Evolutionary conservation across 2,113 vertebrate genomes (phyloP), one percentile per base, ranked within the genome.

Genomic region (Hypocryptadius cinnamomeus): DNA sequence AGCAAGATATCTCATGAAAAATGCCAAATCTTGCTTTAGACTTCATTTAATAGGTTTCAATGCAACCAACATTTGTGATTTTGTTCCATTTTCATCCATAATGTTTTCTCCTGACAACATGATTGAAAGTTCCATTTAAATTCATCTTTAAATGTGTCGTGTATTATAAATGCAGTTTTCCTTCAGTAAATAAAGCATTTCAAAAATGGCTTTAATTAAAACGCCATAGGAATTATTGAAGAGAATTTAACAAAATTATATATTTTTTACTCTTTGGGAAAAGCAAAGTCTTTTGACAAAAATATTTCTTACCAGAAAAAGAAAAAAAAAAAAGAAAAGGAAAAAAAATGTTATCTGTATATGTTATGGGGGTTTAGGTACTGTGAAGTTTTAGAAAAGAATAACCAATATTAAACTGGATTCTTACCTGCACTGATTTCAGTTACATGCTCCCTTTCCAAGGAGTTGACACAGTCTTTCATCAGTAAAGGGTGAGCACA

Each of bases 161-260:
- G 64, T 87, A 51, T 76, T 57, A 44, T 79, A 94, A 92, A 88
- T 70, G 54, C 56, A 74, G 27, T 31, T 95, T 85, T 79, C 28
- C 50, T 94, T 56, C 71, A 68, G 68, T 80, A 91, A 96, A 96
- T 91, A 93, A 96, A 96, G 65, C 76, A 83, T 85, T 92, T 95
- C 1, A 77, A 89, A 93, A 94, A 66, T 39, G 10, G 31, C 85
- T 96, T 96, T 94, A 83, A 94, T 92, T 95, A 92, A 91, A 92
- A 78, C n/a, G 68, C 72, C 81, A 78, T 27, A 74, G 37, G n/a
- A 91, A 59, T 37, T 79, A 53, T 24, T 71, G 15, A 64, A 64
- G 33, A 66, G 9, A 89, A 33, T 59, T 70, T 48, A 44, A 60
- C 28, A 44, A 60, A 78, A 61, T 48, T 5, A 16, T 66, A 4